Conservation (phyloP, 1,140 invertebrate genomes). For the Mactra quadrangularis region DNA sequence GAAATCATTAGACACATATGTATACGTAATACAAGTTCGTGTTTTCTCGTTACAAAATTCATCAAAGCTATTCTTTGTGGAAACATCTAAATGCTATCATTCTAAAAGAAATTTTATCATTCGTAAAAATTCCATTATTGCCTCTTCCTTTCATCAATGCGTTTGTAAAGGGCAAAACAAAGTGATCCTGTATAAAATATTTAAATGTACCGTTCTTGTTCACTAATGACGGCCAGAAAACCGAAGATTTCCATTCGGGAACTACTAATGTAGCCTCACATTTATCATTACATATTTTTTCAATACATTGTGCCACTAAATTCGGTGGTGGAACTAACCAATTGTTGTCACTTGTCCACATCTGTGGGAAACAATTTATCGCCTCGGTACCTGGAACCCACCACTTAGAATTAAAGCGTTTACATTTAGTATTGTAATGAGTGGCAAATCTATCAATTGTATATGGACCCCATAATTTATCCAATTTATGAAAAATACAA, state of each 20-base stretch:
- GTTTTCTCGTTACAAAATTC: too few species aligned
- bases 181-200: not conserved
- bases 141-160: not conserved
- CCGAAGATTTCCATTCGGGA: not conserved
- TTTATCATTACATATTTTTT: not conserved
- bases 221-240: constrained; percentile 24
- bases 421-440: constrained; percentile 57
- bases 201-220: not conserved
- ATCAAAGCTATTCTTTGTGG: too few species aligned
- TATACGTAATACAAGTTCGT: not conserved
- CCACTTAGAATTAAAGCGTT: constrained; percentile 42
- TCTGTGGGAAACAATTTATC: constrained; percentile 36
- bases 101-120: constrained; percentile 17
- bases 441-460: constrained; percentile 57
- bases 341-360: constrained; percentile 52
- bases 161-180: not conserved
- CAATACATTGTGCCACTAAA: constrained; percentile 19
- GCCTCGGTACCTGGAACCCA: constrained; percentile 53
- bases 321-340: constrained; percentile 63
- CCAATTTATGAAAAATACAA: constrained; percentile 35
- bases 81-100: constrained; percentile 39
- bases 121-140: constrained; percentile 37
- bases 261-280: not conserved
- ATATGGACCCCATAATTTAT: constrained; percentile 49
- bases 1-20: constrained; percentile 27